Evolutionary conservation across 1,140 invertebrate genomes (phyloP).

Genomic region (Scylla paramamosain): DNA sequence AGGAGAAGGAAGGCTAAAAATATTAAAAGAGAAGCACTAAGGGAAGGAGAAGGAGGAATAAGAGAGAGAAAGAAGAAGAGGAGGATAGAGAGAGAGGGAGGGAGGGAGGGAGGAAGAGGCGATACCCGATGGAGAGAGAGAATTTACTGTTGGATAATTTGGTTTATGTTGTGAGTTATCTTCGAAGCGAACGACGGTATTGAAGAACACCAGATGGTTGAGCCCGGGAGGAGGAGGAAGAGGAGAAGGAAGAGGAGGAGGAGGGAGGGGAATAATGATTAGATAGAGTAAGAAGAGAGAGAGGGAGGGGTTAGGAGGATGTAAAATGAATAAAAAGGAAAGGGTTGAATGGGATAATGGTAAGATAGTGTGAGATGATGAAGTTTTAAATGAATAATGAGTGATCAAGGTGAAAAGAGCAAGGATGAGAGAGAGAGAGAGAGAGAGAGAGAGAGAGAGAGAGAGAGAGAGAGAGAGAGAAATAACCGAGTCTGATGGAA

Average conservation of each 20-base stretch:
- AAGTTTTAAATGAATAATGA: too few species aligned
- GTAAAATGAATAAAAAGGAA: not conserved
- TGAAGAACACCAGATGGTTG: too few species aligned
- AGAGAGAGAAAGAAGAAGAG: not conserved
- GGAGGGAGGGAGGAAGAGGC: too few species aligned
- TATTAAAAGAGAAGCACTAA: too few species aligned
- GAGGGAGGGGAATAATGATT: not conserved
- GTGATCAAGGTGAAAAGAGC: not conserved
- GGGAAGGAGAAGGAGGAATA: too few species aligned
- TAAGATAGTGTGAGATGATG: not conserved
- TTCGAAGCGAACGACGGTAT: too few species aligned
- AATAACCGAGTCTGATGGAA: not conserved
- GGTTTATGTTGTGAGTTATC: too few species aligned
- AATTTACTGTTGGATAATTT: too few species aligned
- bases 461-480: slow-evolving; percentile 29
- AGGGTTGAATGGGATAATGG: not conserved
- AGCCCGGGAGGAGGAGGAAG: too few species aligned
- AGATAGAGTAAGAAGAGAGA: not conserved
- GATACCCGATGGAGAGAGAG: too few species aligned
- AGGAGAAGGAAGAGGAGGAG: not conserved
- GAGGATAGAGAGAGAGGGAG: not conserved
- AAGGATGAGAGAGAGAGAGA: not conserved
- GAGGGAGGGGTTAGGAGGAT: not conserved
- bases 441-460: slow-evolving; percentile 29
- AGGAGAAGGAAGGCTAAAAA: too few species aligned